Base-by-base conservation (phyloP, 1,140 invertebrate genomes). In the Diachasmimorpha longicaudata region DNA sequence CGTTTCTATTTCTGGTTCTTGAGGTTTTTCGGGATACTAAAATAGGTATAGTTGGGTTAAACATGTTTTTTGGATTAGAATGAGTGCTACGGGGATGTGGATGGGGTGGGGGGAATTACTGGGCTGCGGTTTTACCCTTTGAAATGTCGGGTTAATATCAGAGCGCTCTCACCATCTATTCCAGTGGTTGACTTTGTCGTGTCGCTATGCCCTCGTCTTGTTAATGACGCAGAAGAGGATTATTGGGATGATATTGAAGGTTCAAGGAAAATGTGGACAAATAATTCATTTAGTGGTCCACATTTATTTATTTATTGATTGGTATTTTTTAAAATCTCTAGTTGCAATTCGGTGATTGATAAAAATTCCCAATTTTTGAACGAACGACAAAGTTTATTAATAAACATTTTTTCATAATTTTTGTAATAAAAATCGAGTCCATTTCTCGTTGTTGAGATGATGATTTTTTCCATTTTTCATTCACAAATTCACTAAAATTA, bases 61-160 rank as follows among this genome's bases (percentile, higher is more conserved):
- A 68, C 76, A 77, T 55, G 39, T 77, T 77, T 77, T 77, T 77
- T 72, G 69, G 72, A 74, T 74, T 77, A 77, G 66, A 44, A 74
- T 48, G 21, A 44, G 16, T 5, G 39, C 36, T 37, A 14, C 25
- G n/a, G 63, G 44, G 16, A 69, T 75, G n/a, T n/a, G n/a, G n/a
- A n/a, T n/a, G n/a, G n/a, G n/a, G n/a, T 58, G 10, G 37, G 39
- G 31, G 19, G 63, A 36, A 16, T 55, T 46, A 13, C 25, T 70
- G 66, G 25, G 25, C 42, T 39, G 39, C 66, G 66, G 46, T 55
- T 46, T 63, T 39, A 46, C 69, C 19, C 46, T 70, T 70, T 46
- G 52, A 37, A 67, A 46, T 66, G 55, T 67, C 37, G 72, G 58
- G n/a, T 73, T 73, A 73, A 73, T 67, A 66, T 21, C 72, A 73